Conservation (phyloP, 2,888 invertebrate genomes). For the Deroplatys truncata region DNA sequence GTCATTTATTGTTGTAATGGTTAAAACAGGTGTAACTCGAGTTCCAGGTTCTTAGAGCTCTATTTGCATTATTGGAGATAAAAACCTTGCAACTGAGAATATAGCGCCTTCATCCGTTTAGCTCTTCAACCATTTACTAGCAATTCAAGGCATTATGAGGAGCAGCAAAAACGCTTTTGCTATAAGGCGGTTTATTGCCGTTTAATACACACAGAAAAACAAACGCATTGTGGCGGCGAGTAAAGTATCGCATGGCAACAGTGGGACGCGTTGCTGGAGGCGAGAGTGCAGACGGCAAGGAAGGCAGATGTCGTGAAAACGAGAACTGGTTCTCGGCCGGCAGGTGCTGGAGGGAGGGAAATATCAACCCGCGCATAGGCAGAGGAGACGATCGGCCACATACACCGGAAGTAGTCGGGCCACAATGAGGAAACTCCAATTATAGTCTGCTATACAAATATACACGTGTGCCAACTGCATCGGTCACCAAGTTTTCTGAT, state of each 20-base stretch:
- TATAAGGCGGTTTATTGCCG: too few relatives aligned
- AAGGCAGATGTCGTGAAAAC: slow-evolving; percentile 2
- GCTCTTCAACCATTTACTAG: too few relatives aligned
- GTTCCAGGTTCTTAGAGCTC: too few relatives aligned
- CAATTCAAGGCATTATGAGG: too few relatives aligned
- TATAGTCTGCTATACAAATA: not conserved
- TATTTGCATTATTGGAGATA: too few relatives aligned
- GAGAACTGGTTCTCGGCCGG: not conserved
- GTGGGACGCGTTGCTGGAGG: not conserved
- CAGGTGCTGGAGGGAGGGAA: not conserved
- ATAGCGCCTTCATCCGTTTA: too few relatives aligned
- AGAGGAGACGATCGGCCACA: not conserved
- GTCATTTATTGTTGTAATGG: too few relatives aligned
- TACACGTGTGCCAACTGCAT: not conserved
- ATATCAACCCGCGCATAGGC: not conserved
- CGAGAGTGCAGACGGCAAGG: not conserved
- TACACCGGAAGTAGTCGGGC: not conserved
- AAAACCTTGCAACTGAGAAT: too few relatives aligned
- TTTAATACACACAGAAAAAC: too few relatives aligned
- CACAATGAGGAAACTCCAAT: not conserved
- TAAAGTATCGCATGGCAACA: not conserved
- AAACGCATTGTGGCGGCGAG: too few relatives aligned
- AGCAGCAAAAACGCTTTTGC: too few relatives aligned
- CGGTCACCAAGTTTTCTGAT: not conserved
- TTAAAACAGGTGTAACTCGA: too few relatives aligned